Evolutionary conservation across 2,888 invertebrate species (phyloP).

Genomic region (Drosophila setosimentum): DNA sequence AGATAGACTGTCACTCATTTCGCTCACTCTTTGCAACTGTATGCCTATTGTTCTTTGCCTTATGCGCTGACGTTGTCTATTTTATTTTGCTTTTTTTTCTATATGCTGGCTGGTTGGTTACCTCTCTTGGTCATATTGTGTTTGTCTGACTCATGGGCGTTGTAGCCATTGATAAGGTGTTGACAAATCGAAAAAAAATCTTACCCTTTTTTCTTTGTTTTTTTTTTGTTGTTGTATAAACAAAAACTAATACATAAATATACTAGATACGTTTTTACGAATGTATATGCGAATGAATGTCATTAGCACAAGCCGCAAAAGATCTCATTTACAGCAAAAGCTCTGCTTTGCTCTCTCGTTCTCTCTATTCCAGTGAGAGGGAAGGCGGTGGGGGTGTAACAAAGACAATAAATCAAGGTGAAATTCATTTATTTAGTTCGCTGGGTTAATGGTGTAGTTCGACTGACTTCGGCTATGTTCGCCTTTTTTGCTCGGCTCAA

Average conservation of each 20-base stretch:
- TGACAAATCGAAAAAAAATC: slow-evolving; percentile 42
- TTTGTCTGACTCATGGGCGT: slow-evolving; percentile 65
- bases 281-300: background rate
- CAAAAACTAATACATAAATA: slow-evolving; percentile 20
- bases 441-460: slow-evolving; percentile 68
- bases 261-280: slow-evolving; percentile 3
- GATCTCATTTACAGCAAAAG: slow-evolving; percentile 46
- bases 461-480: slow-evolving; percentile 18
- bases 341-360: slow-evolving; percentile 10
- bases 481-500: slow-evolving; percentile 24
- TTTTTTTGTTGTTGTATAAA: slow-evolving; percentile 6
- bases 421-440: slow-evolving; percentile 75
- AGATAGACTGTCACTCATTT: background rate
- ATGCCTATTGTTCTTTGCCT: slow-evolving; percentile 47
- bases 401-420: slow-evolving; percentile 75
- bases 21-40: slow-evolving; percentile 29
- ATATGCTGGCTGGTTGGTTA: slow-evolving; percentile 55
- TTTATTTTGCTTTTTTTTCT: slow-evolving; percentile 53
- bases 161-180: slow-evolving; percentile 67
- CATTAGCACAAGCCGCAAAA: slow-evolving; percentile 52
- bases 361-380: slow-evolving; percentile 27
- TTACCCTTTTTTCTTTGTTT: slow-evolving; percentile 45
- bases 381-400: slow-evolving; percentile 24
- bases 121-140: slow-evolving; percentile 74
- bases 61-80: slow-evolving; percentile 56